Evolutionary conservation across 2,113 vertebrate species (phyloP), one percentile per base, ranked within the genome.

Genomic region (Ictidomys tridecemlineatus): DNA sequence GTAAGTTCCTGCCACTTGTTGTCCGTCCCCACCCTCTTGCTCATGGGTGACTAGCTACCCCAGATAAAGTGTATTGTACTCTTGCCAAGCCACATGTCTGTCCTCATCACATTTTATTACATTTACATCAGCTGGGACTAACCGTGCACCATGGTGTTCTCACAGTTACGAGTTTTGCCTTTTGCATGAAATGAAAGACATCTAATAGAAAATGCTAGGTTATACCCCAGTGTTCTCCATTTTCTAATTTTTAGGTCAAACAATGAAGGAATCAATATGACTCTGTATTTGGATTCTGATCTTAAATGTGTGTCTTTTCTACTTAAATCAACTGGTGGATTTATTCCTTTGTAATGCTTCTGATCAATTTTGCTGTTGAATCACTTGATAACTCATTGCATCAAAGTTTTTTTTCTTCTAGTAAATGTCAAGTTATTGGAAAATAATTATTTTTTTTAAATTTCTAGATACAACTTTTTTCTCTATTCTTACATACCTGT

Each of bases 231-330:
- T 61, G 0, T 30, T 90, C 39, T 95, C 26, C 28, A 26, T 94
- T 85, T 97, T 91, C 67, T 73, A 18, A 5, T 28, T 88, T 85
- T 58, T 90, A 97, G 84, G 48, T 96, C 83, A 88, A 51, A 94
- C 56, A 69, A 51, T 65, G 74, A 34, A 32, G 67, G 42, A 92
- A 88, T 74, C 79, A 48, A 10, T 45, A 51, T 28, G 91, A 91
- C 42, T 90, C 63, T 94, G 93, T 86, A 67, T 97, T 87, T 96
- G 86, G 45, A 58, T n/a, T 92, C 96, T 85, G 58, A 42, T 91
- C 92, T 85, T 73, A 97, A 97, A 80, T 96, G 91, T 87, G 9
- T 30, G 79, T 92, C 72, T 95, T 84, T 92, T n/a, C 48, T 96
- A 73, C 42, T 72, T 5, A 94, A 92, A 42, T 73, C 72, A 80